These are phyloP conservation scores for Clamator glandarius DNA, from an alignment of 2,797 vertebrate genomes.

Conservation along the genomic window DNA sequence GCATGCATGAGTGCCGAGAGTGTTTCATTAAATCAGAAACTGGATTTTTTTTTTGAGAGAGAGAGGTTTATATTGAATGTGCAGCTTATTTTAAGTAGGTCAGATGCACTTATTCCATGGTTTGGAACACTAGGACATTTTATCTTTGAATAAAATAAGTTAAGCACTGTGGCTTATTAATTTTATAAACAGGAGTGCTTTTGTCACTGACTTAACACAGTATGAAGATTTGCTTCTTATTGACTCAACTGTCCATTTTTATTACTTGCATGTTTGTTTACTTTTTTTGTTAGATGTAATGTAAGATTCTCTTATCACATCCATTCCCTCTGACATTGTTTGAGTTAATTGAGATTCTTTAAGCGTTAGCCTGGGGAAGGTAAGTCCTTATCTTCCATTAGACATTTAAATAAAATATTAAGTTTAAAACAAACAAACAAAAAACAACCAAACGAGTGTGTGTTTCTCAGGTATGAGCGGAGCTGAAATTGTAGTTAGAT, in stretches of 20 bases:
- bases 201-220: conserved; percentile 87
- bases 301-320: conserved; percentile 92
- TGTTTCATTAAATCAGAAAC: conserved; percentile 50
- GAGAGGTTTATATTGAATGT: conserved; percentile 45
- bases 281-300: conserved; percentile 90
- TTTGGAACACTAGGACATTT: conserved; percentile 33
- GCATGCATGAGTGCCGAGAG: conserved; percentile 17
- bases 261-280: conserved; percentile 96
- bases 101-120: conserved; percentile 46
- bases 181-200: conserved; percentile 48
- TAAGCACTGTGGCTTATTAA: conserved; percentile 47
- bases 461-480: conserved; percentile 94
- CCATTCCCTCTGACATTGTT: conserved; percentile 90
- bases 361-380: conserved; percentile 96
- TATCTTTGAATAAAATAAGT: conserved; percentile 56
- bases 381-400: conserved; percentile 98
- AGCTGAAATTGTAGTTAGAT: conserved; percentile 55
- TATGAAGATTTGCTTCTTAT: conserved; percentile 97
- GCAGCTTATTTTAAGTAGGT: conserved; percentile 60
- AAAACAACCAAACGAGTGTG: conserved; percentile 64
- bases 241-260: conserved; percentile 90
- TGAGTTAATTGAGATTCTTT: conserved; percentile 92
- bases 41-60: neutral
- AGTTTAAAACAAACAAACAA: conserved; percentile 60
- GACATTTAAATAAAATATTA: conserved; percentile 81